phyloP scores from a whole-genome alignment of 2,888 invertebrate genomes.

The Saturnia japonica region DNA sequence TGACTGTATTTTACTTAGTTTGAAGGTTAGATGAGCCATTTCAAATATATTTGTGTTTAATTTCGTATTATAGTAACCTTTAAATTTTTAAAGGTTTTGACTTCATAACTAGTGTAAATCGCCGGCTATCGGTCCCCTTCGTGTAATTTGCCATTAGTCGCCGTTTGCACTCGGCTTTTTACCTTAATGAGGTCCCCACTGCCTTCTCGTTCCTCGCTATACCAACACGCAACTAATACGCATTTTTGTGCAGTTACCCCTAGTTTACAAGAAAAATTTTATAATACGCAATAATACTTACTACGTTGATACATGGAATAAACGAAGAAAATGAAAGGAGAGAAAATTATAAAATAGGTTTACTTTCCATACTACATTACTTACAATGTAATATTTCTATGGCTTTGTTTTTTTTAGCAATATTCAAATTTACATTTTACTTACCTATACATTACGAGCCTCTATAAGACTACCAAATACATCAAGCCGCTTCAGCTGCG shows the following conservation, averaged over 20 bases:
- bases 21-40: constrained; percentile 3
- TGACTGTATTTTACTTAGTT: background rate
- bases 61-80: constrained; percentile 1
- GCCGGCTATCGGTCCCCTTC: constrained; percentile 71
- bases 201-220: constrained; percentile 53
- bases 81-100: constrained; percentile 16
- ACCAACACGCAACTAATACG: constrained; percentile 67
- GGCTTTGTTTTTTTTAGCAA: no score
- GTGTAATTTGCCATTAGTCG: constrained; percentile 81
- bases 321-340: background rate
- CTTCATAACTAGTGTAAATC: constrained; percentile 15
- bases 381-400: no score
- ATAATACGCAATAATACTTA: constrained; percentile 11
- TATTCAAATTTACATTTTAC: no score
- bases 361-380: background rate
- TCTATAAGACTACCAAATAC: no score
- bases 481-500: no score
- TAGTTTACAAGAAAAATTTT: constrained; percentile 31
- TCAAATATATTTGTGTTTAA: background rate
- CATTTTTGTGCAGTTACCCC: constrained; percentile 72
- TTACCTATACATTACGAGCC: no score
- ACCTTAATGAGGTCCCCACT: constrained; percentile 79
- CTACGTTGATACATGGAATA: background rate
- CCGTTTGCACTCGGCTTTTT: constrained; percentile 81
- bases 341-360: background rate